Evolutionary conservation across 1,140 invertebrate genomes (phyloP).

Genomic region (Trachymyrmex septentrionalis): DNA sequence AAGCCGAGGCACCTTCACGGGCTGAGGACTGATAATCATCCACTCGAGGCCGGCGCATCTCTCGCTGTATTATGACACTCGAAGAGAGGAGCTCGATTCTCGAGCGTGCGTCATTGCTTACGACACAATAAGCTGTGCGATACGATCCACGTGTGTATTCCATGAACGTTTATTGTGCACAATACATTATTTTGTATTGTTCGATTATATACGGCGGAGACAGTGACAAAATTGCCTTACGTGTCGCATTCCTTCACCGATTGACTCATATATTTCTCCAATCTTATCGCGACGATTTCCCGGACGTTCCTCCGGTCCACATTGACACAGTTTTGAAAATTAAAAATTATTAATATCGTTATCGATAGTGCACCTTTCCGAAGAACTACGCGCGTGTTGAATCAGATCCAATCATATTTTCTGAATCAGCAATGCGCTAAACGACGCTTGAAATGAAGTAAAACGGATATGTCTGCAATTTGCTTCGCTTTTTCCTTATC

Average conservation of each 20-base stretch:
- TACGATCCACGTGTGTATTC: neutral
- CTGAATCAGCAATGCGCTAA: slow-evolving; percentile 11
- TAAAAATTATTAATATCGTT: slow-evolving; percentile 21
- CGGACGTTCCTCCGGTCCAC: neutral
- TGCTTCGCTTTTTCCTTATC: neutral
- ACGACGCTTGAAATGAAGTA: neutral
- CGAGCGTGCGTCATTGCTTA: neutral
- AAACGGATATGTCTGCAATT: neutral
- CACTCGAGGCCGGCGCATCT: slow-evolving; percentile 1
- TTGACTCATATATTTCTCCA: slow-evolving; percentile 52
- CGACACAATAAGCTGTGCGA: neutral
- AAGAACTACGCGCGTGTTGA: slow-evolving; percentile 20
- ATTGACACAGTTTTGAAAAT: neutral
- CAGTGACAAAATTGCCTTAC: slow-evolving; percentile 64
- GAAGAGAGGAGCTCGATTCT: slow-evolving; percentile 9
- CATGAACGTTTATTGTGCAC: too few species aligned
- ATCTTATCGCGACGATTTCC: slow-evolving; percentile 63
- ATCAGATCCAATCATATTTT: slow-evolving; percentile 15
- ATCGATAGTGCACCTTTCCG: neutral
- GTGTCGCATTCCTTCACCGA: slow-evolving; percentile 69
- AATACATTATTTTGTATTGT: slow-evolving; percentile 1
- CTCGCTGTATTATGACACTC: slow-evolving; percentile 2
- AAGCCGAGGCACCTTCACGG: slow-evolving; percentile 18
- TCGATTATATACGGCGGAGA: slow-evolving; percentile 1
- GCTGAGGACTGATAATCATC: slow-evolving; percentile 48